Evolutionary conservation across 1,140 invertebrate species (phyloP), one percentile per base, ranked within the genome.

Genomic region (Aculops lycopersici): DNA sequence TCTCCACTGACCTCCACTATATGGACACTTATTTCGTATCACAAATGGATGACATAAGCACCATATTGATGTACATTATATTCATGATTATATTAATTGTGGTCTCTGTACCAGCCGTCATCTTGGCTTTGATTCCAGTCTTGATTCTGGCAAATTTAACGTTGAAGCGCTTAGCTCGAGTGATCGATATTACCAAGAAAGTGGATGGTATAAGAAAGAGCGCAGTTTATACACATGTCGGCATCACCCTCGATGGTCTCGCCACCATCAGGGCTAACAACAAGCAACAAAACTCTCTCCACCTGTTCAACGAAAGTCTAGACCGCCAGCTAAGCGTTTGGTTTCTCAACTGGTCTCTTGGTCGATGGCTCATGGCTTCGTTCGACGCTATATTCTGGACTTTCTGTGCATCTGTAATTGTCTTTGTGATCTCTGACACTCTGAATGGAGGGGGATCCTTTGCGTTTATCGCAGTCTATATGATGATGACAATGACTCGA

Each of bases 1-100:
- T 79, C 56, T 72, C 74, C 0, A 75, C 77, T 56, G 79, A 84
- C 52, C 68, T 81, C 55, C 75, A 75, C 14, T 66, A 70, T 17
- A 68, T 83, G 18, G 80, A 86, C 54, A 76, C 81, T 52, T 43
- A 44, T 16, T 52, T 90, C 21, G 77, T 80, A 31, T 58, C 63
- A 42, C 63, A 67, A 2, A 63, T 72, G 37, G 59, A 79, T 42
- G 79, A 86, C 51, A 70, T 75, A 39, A 13, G 14, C 18, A 8
- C 8, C 8, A 13, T n/a, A 17, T 41, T 41, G 37, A 39, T 39
- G 13, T 17, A 80, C 64, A 77, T 74, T 49, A 64, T 67, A 13
- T 55, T 79, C 2, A 60, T 64, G 2, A 62, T 76, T 17, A 41
- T 74, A 35, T 74, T 75, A 44, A 72, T 77, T 17, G 60, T 83